Percentiles rank a stretch among this genome's conserved stretches.
Conservation (phyloP, 2,797 vertebrate genomes). For the Cryptoprocta ferox region DNA sequence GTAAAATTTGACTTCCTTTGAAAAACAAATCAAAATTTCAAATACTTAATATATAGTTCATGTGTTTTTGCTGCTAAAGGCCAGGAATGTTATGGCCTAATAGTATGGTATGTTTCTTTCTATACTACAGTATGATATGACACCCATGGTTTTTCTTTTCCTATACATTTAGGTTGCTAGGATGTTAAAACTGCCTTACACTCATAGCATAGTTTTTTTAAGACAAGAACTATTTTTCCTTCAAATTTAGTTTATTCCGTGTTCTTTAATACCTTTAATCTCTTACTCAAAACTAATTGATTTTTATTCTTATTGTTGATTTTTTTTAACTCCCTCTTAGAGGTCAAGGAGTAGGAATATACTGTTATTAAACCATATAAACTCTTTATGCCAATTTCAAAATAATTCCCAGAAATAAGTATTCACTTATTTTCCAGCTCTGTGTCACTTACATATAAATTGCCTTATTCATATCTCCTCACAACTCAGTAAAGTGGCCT, state of each 20-base stretch:
- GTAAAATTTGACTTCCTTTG: constrained; percentile 46
- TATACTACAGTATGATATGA: background rate
- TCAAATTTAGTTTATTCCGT: constrained; percentile 21
- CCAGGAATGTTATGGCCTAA: background rate
- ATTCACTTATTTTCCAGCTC: constrained; percentile 47
- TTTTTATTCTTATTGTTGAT: constrained; percentile 37
- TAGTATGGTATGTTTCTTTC: background rate
- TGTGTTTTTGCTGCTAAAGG: background rate
- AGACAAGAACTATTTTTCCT: background rate
- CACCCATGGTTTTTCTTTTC: background rate
- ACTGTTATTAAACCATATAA: background rate
- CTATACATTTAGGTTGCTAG: background rate
- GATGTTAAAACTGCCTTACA: background rate
- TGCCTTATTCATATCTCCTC: constrained; percentile 46
- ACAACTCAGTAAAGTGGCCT: constrained; percentile 37
- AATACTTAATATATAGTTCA: background rate
- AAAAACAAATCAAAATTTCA: background rate
- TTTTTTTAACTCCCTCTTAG: background rate
- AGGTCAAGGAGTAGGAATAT: constrained; percentile 5
- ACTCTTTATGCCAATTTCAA: background rate
- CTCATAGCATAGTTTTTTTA: background rate
- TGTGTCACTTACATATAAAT: constrained; percentile 5
- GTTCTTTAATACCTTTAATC: constrained; percentile 42
- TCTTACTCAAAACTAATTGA: constrained; percentile 8
- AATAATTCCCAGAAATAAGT: background rate